A percentile compares a stretch with the other conserved stretches of the same genome.
phyloP scores from a whole-genome alignment of 2,888 invertebrate genomes.

The Drosophila anomelani region DNA sequence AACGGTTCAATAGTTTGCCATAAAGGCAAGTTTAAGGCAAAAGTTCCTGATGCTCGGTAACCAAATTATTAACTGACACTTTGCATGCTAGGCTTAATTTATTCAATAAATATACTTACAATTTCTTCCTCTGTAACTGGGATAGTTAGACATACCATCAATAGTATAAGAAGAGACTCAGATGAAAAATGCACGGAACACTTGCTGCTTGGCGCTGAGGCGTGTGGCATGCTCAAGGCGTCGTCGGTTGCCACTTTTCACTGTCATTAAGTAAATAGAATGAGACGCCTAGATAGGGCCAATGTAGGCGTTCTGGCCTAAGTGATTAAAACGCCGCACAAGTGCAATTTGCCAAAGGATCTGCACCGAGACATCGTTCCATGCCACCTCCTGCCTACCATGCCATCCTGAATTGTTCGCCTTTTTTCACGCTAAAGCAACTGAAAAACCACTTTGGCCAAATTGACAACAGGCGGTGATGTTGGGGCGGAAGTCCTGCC shows the following conservation, averaged over 20 bases:
- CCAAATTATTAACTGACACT: too few species aligned
- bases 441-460: constrained; percentile 84
- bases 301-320: constrained; percentile 71
- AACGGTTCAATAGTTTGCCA: background rate
- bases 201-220: constrained; percentile 67
- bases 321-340: constrained; percentile 82
- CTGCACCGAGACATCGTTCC: constrained; percentile 10
- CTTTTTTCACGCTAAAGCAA: constrained; percentile 82
- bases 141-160: constrained; percentile 11
- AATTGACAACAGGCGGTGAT: constrained; percentile 76
- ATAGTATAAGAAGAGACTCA: background rate
- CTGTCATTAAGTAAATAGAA: constrained; percentile 80
- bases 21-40: background rate
- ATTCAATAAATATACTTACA: background rate
- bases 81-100: background rate
- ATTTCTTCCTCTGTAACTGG: background rate
- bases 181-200: constrained; percentile 42
- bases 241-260: constrained; percentile 73
- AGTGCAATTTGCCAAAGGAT: constrained; percentile 63
- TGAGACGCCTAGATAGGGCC: constrained; percentile 70
- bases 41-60: too few species aligned
- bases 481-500: constrained; percentile 56
- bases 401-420: constrained; percentile 49
- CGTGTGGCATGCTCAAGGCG: constrained; percentile 57
- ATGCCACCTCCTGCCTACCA: background rate